Base-by-base conservation (phyloP, 1,140 invertebrate species). In the Elysia chlorotica region DNA sequence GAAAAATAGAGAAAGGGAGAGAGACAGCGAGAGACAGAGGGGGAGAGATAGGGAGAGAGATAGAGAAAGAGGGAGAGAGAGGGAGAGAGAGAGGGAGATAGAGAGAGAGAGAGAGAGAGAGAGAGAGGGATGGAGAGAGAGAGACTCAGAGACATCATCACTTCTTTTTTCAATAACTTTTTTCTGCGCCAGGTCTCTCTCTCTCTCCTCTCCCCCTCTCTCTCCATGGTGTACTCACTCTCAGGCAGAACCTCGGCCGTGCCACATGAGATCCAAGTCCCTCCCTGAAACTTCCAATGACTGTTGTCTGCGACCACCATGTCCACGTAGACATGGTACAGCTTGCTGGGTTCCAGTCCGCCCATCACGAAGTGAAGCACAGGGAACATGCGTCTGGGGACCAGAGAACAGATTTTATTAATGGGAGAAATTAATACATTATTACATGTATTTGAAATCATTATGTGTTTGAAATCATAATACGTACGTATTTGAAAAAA, bases 301-400 rank as follows among this genome's bases (percentile, higher is more conserved):
- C 71, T 41, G 17, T 53, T 33, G 65, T 79, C 78, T 2, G 65
- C 75, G 21, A 78, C 57, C 4, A 90, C 88, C 82, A 96, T 90
- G 85, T 96, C 94, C 66, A 96, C 83, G 0, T 94, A 82, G 0
- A 96, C 90, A 78, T 91, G 92, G 85, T 96, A 96, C 76, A 90
- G 89, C n/a, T 90, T 87, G 0, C 92, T 90, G 21, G 92, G 91
- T 5, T 79, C 70, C 25, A 81, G 65, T 83, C 96, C 96, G 82
- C 93, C 54, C 23, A 81, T 41, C 28, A 36, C 63, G 69, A 72
- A 79, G 38, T 81, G 78, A 4, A 81, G 68, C 17, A 69, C 74
- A 3, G 79, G 79, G 70, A 81, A 81, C 79, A 81, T 81, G 21
- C 79, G 76, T 57, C 79, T 78, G 90, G 10, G 10, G 41, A 48